Conservation (phyloP, 2,797 vertebrate species). For the Acipenser oxyrinchus region DNA sequence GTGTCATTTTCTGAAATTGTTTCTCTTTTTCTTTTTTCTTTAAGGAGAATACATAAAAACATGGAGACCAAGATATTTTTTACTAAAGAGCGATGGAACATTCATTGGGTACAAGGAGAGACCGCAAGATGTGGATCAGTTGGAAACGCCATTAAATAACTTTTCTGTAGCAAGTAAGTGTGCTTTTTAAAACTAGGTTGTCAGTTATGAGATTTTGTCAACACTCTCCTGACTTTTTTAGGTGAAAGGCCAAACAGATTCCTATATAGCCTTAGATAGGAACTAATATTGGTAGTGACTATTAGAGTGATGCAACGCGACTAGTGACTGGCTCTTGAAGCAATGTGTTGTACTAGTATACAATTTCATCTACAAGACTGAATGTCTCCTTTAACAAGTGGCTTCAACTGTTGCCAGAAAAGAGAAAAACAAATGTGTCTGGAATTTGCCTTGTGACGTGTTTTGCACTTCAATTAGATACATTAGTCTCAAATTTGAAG, state of each 20-base stretch:
- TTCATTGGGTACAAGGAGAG: conserved; percentile 97
- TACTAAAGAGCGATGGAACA: conserved; percentile 89
- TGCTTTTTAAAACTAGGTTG: conserved; percentile 27
- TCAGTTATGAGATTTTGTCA: no score
- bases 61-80: conserved; percentile 93
- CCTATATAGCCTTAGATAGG: conserved; percentile 9
- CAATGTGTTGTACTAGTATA: no score
- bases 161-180: conserved; percentile 96
- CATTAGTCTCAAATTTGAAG: no score
- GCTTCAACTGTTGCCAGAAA: no score
- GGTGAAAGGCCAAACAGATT: conserved; percentile 33
- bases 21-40: background rate
- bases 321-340: no score
- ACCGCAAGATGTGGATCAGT: conserved; percentile 88
- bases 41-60: conserved; percentile 98
- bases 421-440: no score
- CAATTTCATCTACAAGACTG: no score
- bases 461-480: no score
- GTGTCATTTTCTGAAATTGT: no score
- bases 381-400: no score
- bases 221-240: conserved; percentile 3
- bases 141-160: conserved; percentile 94
- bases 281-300: background rate
- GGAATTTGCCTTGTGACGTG: background rate
- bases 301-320: no score